Base-by-base conservation (phyloP, 23 tunicate species). In the Trididemnum nubilum region DNA sequence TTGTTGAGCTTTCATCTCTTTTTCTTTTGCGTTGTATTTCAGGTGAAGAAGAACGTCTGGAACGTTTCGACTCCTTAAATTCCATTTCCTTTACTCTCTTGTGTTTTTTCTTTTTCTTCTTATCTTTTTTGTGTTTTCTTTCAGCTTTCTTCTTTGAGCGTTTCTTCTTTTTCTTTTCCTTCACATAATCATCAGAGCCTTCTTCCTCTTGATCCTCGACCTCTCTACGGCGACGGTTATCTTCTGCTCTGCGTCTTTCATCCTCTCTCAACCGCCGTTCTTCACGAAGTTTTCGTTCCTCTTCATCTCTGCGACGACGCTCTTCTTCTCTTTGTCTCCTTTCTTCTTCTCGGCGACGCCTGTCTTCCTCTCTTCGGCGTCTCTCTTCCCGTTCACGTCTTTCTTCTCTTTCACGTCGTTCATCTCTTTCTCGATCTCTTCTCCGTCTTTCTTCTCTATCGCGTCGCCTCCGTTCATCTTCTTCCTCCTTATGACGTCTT, bases 151-250 rank as follows among this genome's bases (percentile, higher is more conserved):
- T 37, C 18, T 40, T 36, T 7, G 51, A 33, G 15, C 35, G 77
- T 27, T 81, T 81, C 77, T 81, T 81, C 37, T 67, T 30, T 67
- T 33, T 81, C 77, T 81, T 81, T 64, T 67, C 44, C 37, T 77
- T 54, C n/a, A 19, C 54, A 2, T 52, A 18, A 3, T 77, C 51
- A 35, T 51, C 40, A 28, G 36, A 52, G 21, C 12, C 2, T n/a
- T 73, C 79, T 15, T 30, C 19, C 19, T 77, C 81, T 52, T 32
- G 39, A 3, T 28, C 38, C 25, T 77, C 51, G 18, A 19, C 36
- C 26, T 77, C 67, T 27, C 30, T 7, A 2, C 2, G 15, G n/a
- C 29, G n/a, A 26, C 81, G 81, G 18, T 21, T 24, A 52, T 77
- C 85, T 81, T 50, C 75, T 9, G 61, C 77, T 67, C 59, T 65